phyloP scores from a whole-genome alignment of 2,888 invertebrate species.

The Lochmaea crataegi region DNA sequence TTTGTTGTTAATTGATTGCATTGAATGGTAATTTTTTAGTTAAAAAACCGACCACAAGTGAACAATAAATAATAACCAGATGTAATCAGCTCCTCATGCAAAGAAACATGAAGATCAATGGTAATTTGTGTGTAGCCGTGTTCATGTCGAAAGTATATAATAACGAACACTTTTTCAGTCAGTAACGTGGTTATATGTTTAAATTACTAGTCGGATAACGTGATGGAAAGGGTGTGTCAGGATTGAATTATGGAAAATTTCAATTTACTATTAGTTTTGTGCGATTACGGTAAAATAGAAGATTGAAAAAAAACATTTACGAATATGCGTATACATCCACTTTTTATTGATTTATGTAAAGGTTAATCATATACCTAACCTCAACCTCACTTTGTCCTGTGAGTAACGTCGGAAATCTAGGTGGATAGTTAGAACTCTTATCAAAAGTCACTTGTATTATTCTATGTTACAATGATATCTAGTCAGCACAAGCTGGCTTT shows the following conservation, averaged over 20 bases:
- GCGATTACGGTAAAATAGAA: not conserved
- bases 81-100: conserved; percentile 43
- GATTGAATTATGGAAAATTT: not conserved
- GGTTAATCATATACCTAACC: too few relatives aligned
- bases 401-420: too few relatives aligned
- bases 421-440: too few relatives aligned
- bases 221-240: not conserved
- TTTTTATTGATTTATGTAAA: too few relatives aligned
- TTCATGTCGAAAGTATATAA: not conserved
- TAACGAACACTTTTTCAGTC: not conserved
- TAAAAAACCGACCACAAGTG: conserved; percentile 9
- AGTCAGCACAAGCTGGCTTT: too few relatives aligned
- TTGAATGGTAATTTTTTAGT: conserved; percentile 24
- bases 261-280: not conserved
- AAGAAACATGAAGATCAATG: conserved; percentile 1
- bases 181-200: not conserved
- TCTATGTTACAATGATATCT: too few relatives aligned
- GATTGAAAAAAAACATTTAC: too few relatives aligned
- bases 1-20: not conserved
- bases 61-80: conserved; percentile 39
- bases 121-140: not conserved
- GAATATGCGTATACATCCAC: too few relatives aligned
- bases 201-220: not conserved
- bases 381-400: too few relatives aligned
- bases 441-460: too few relatives aligned